A percentile compares a stretch with the other conserved stretches of the same genome.
These are phyloP conservation scores for Patella pellucida DNA, from an alignment of 2,888 invertebrate species.

Conservation along the genomic window DNA sequence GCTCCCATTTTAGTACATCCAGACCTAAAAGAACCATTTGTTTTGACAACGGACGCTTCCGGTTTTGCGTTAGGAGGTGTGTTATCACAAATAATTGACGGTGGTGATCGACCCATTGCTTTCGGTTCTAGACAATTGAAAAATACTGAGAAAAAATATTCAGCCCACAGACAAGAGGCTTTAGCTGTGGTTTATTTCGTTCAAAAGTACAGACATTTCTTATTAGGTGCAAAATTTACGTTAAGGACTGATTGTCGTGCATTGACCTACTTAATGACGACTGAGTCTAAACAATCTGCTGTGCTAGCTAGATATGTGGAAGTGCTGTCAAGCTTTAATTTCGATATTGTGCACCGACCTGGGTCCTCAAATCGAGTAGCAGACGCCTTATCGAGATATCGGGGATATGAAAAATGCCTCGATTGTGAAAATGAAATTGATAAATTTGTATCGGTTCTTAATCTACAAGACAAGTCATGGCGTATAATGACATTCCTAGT, in stretches of 20 bases:
- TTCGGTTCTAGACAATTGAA: neutral
- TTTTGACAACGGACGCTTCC: neutral
- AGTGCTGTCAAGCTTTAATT: neutral
- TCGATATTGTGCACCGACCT: neutral
- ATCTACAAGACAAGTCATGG: neutral
- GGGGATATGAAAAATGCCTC: neutral
- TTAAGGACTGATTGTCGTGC: neutral
- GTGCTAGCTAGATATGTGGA: conserved; percentile 5
- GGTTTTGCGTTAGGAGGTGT: neutral
- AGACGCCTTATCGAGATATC: neutral
- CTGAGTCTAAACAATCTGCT: neutral
- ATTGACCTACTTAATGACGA: neutral
- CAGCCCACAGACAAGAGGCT: conserved; percentile 7
- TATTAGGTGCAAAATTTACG: neutral
- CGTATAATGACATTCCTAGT: neutral
- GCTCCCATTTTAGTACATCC: neutral
- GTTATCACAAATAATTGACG: neutral
- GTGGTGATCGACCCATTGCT: neutral
- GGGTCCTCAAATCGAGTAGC: neutral
- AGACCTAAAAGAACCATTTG: neutral
- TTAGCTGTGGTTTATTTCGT: neutral
- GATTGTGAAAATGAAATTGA: neutral
- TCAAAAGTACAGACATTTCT: neutral
- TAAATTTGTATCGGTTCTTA: neutral
- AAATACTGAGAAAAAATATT: neutral